These are phyloP conservation scores for Perca schrenkii DNA, from an alignment of 2,113 vertebrate species.

Conservation along the genomic window DNA sequence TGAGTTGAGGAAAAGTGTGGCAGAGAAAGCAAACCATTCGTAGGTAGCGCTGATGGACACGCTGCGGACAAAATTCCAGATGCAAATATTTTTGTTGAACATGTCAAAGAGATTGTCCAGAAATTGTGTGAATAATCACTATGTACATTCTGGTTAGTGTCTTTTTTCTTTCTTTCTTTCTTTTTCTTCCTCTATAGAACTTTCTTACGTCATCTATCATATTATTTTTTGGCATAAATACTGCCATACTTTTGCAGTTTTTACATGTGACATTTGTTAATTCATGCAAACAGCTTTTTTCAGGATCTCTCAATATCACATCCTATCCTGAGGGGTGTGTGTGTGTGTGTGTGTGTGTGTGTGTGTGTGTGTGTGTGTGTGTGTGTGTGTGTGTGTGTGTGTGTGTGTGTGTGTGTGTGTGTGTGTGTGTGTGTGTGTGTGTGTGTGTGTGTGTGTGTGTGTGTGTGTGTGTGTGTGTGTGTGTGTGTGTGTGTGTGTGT, in stretches of 20 bases:
- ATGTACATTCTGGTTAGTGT: slow-evolving; percentile 20
- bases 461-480: slow-evolving; percentile 37
- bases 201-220: background rate
- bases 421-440: background rate
- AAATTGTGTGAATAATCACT: slow-evolving; percentile 23
- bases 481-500: background rate
- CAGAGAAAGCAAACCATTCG: slow-evolving; percentile 69
- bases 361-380: slow-evolving; percentile 43
- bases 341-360: too few species aligned
- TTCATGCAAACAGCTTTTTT: slow-evolving; percentile 40
- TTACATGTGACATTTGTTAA: slow-evolving; percentile 82
- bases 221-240: slow-evolving; percentile 7
- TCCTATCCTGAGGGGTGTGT: too few species aligned
- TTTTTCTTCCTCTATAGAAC: background rate
- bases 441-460: too few species aligned
- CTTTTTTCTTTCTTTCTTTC: background rate
- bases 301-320: slow-evolving; percentile 31
- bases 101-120: slow-evolving; percentile 54
- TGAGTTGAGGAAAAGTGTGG: slow-evolving; percentile 57
- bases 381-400: background rate
- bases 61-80: slow-evolving; percentile 46
- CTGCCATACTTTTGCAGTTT: background rate
- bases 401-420: slow-evolving; percentile 38
- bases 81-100: slow-evolving; percentile 58
- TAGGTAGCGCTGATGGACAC: slow-evolving; percentile 53